Evolutionary conservation across 2,113 vertebrate species (phyloP).

Genomic region (Xenopus tropicalis): UCB_Xtro_10.0 CM004448.2:127076501-127077000

Average conservation of each 20-base stretch:
- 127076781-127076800: neutral
- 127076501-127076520: too few relatives aligned
- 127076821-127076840: neutral
- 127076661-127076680: conserved; percentile 17
- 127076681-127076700: conserved; percentile 22
- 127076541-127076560: neutral
- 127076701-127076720: conserved; percentile 16
- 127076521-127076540: neutral
- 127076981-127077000: too few relatives aligned
- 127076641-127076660: neutral
- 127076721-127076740: neutral
- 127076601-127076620: conserved; percentile 13
- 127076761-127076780: neutral
- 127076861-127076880: neutral
- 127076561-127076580: neutral
- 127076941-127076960: too few relatives aligned
- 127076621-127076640: neutral
- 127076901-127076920: neutral
- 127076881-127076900: neutral
- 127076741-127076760: neutral
- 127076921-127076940: neutral
- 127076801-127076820: neutral
- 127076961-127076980: too few relatives aligned
- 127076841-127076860: neutral
- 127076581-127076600: conserved; percentile 31